Evolutionary conservation across 2,888 invertebrate genomes (phyloP).

Genomic region (Bellardia pandia): DNA sequence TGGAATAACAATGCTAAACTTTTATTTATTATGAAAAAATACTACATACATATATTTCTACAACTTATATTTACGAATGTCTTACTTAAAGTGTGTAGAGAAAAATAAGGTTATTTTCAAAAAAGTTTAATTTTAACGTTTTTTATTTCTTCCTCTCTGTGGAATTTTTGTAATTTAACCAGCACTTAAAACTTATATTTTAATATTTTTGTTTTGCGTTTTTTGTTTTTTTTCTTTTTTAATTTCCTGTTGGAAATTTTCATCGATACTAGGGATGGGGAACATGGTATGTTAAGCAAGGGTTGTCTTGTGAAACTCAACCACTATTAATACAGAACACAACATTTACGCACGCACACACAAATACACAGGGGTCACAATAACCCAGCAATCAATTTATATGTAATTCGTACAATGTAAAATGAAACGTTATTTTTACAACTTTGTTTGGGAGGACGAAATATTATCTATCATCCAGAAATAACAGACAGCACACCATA

Average conservation of each 20-base stretch:
- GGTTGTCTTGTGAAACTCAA: slow-evolving; percentile 53
- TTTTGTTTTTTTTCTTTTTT: slow-evolving; percentile 44
- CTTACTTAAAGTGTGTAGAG: not conserved
- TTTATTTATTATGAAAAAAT: not conserved
- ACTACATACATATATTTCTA: not conserved
- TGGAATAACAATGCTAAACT: not conserved
- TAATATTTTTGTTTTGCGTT: slow-evolving; percentile 28
- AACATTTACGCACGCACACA: slow-evolving; percentile 38
- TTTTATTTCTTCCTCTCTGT: not conserved
- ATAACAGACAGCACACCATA: no score
- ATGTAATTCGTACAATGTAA: not conserved
- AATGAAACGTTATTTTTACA: no score
- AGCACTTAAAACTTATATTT: slow-evolving; percentile 28
- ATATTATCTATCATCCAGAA: no score
- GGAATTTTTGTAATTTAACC: slow-evolving; percentile 10
- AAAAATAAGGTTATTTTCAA: not conserved
- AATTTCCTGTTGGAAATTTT: slow-evolving; percentile 56
- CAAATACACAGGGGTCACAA: not conserved
- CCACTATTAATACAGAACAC: slow-evolving; percentile 40
- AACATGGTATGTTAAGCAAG: slow-evolving; percentile 42
- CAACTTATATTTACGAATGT: not conserved
- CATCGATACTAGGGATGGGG: slow-evolving; percentile 24
- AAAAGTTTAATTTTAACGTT: not conserved
- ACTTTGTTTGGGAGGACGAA: no score
- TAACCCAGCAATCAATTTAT: slow-evolving; percentile 28